phyloP scores from a whole-genome alignment of 1,140 invertebrate genomes.

The Trypoxylus dichotomus region DNA sequence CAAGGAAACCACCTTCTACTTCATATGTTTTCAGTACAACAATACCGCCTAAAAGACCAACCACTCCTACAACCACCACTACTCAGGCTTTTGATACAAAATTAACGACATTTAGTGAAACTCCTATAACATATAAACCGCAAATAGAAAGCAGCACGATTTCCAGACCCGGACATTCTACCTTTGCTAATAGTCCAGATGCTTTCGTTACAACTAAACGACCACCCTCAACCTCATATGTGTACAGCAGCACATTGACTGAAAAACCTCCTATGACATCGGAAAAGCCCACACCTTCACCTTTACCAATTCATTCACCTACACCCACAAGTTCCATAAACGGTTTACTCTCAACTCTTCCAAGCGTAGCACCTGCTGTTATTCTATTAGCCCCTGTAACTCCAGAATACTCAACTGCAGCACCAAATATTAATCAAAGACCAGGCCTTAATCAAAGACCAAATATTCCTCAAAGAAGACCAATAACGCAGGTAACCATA shows the following conservation, averaged over 20 bases:
- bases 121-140: conserved; percentile 26
- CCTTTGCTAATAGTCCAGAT: conserved; percentile 42
- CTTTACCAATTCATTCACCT: conserved; percentile 24
- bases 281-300: conserved; percentile 32
- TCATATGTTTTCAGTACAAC: conserved; percentile 42
- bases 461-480: conserved; percentile 51
- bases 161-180: conserved; percentile 38
- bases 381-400: conserved; percentile 65
- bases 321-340: conserved; percentile 53
- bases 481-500: conserved; percentile 56
- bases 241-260: conserved; percentile 23
- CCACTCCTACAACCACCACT: conserved; percentile 38
- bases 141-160: conserved; percentile 42
- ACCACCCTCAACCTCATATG: conserved; percentile 32
- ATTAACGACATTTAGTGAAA: conserved; percentile 30
- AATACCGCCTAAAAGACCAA: conserved; percentile 44
- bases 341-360: conserved; percentile 47
- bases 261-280: conserved; percentile 35
- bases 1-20: conserved; percentile 42
- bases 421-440: conserved; percentile 42
- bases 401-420: conserved; percentile 33
- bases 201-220: conserved; percentile 42
- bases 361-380: conserved; percentile 69
- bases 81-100: conserved; percentile 47
- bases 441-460: conserved; percentile 51